These are phyloP conservation scores for Eupeodes latifasciatus DNA, from an alignment of 2,888 invertebrate species.

Conservation along the genomic window DNA sequence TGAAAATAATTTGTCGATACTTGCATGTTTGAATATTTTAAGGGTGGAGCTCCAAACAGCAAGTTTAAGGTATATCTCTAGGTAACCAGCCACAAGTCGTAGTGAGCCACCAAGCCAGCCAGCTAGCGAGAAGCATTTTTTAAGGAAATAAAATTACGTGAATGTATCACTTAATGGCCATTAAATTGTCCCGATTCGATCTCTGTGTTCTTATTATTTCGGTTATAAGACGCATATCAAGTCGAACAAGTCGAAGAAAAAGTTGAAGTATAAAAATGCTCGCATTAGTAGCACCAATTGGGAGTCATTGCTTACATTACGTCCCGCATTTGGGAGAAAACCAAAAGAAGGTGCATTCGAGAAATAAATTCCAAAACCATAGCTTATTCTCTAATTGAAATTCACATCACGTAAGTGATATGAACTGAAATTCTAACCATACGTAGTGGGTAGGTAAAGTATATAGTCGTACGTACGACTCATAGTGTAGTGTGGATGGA, in stretches of 20 bases:
- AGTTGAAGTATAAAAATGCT: constrained; percentile 62
- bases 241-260: constrained; percentile 16
- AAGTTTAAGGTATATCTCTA: neutral
- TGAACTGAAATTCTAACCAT: constrained; percentile 72
- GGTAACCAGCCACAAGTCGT: neutral
- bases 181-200: constrained; percentile 74
- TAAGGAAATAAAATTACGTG: constrained; percentile 71
- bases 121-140: neutral
- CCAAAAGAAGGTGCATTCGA: constrained; percentile 37
- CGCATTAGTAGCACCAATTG: constrained; percentile 73
- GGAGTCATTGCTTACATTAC: constrained; percentile 63
- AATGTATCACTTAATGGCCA: constrained; percentile 75
- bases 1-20: constrained; percentile 73
- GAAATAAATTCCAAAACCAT: constrained; percentile 64
- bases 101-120: no score
- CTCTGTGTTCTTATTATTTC: constrained; percentile 30
- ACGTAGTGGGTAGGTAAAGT: constrained; percentile 8
- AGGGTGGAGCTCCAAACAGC: constrained; percentile 4
- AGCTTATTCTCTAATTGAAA: constrained; percentile 64
- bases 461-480: no score
- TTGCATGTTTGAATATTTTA: constrained; percentile 61
- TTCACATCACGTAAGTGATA: constrained; percentile 76
- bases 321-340: constrained; percentile 33
- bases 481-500: constrained; percentile 5
- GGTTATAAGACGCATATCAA: constrained; percentile 1